Conservation (phyloP, 2,888 invertebrate species). For the Alloscopus bannaensis region DNA sequence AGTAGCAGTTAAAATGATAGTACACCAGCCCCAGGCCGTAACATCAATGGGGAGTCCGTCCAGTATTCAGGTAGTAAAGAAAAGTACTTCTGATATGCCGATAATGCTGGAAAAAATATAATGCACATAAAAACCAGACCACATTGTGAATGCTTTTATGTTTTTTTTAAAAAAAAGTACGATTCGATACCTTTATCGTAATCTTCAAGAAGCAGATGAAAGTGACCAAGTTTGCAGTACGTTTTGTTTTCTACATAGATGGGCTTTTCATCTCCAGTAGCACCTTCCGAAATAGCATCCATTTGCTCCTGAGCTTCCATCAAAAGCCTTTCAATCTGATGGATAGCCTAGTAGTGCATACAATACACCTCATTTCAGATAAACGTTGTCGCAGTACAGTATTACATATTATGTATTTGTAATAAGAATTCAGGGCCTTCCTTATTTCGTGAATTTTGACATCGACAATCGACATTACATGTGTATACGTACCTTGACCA, state of each 20-base stretch:
- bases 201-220: constrained; percentile 94
- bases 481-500: constrained; percentile 81
- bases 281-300: constrained; percentile 73
- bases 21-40: constrained; percentile 97
- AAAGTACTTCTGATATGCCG: constrained; percentile 94
- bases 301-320: constrained; percentile 85
- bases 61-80: constrained; percentile 85
- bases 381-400: not conserved
- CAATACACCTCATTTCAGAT: not conserved
- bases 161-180: not conserved
- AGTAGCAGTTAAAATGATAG: constrained; percentile 96
- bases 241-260: constrained; percentile 87
- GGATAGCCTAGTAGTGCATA: constrained; percentile 81
- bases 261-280: constrained; percentile 55
- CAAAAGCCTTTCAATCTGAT: constrained; percentile 89
- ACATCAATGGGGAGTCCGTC: constrained; percentile 92
- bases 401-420: not conserved
- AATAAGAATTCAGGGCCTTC: not conserved
- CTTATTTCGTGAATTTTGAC: too few species aligned
- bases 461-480: not conserved
- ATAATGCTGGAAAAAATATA: constrained; percentile 87
- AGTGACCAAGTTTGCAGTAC: constrained; percentile 96
- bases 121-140: not conserved
- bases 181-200: constrained; percentile 89
- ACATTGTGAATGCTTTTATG: not conserved